phyloP scores from a whole-genome alignment of 2,888 invertebrate species.

The Rosalia funebris region DNA sequence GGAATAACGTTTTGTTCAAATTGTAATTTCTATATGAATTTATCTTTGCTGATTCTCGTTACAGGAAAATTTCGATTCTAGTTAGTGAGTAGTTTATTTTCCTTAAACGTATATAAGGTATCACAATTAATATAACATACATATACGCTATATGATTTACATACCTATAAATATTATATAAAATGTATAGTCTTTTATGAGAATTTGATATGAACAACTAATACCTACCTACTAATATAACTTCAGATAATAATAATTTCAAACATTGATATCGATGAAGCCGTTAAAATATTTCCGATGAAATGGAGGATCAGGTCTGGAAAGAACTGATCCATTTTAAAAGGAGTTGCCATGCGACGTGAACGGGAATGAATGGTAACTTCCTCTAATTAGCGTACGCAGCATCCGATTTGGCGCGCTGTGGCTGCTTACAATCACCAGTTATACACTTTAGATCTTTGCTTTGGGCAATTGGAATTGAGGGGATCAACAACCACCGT shows the following conservation, averaged over 20 bases:
- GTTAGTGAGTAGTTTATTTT: too few species aligned
- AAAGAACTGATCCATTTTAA: conserved; percentile 26
- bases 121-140: too few species aligned
- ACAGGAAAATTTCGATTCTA: too few species aligned
- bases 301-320: conserved; percentile 20
- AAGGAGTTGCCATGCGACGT: conserved; percentile 55
- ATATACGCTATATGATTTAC: too few species aligned
- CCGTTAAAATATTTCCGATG: conserved; percentile 21
- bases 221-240: too few species aligned
- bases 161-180: too few species aligned
- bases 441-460: conserved; percentile 55
- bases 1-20: too few species aligned
- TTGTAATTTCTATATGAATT: too few species aligned
- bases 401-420: conserved; percentile 57
- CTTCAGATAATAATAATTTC: background rate
- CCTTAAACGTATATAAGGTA: too few species aligned
- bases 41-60: too few species aligned
- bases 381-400: conserved; percentile 58
- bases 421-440: conserved; percentile 54
- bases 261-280: conserved; percentile 6
- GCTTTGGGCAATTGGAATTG: conserved; percentile 48
- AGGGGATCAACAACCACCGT: conserved; percentile 34
- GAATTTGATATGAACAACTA: too few species aligned
- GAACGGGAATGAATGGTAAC: conserved; percentile 52
- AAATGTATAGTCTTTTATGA: too few species aligned